A percentile compares a stretch with the other conserved stretches of the same genome.
Evolutionary conservation across 1,140 invertebrate species (phyloP).

Genomic region (Eriosoma lanigerum): DNA sequence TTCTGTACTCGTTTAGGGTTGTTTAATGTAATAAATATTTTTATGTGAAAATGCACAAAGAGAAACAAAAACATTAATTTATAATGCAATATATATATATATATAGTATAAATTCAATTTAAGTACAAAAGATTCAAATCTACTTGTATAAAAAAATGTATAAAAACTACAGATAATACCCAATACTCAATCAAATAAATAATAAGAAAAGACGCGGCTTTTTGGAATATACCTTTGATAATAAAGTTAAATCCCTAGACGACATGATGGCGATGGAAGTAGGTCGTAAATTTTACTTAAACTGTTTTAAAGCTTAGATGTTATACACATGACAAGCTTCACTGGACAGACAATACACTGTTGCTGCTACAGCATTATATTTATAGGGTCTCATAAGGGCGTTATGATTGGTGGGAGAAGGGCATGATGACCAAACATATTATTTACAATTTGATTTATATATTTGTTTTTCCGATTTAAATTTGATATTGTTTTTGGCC

Average conservation of each 20-base stretch:
- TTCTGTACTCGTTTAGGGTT: constrained; percentile 43
- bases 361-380: constrained; percentile 16
- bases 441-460: constrained; percentile 29
- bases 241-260: neutral
- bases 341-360: neutral
- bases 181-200: neutral
- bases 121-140: neutral
- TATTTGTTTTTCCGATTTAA: constrained; percentile 17
- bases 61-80: neutral
- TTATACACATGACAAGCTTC: neutral
- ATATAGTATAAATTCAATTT: neutral
- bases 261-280: neutral
- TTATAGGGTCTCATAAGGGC: neutral
- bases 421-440: constrained; percentile 40
- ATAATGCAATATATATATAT: too few relatives aligned
- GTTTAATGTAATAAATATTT: neutral
- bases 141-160: neutral
- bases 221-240: constrained; percentile 1
- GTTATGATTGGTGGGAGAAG: neutral
- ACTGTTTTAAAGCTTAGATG: neutral
- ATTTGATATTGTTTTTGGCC: constrained; percentile 22
- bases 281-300: constrained; percentile 7
- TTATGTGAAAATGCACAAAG: neutral
- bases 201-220: neutral
- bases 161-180: too few relatives aligned